These are phyloP conservation scores for Rhinolophus sinicus DNA, from an alignment of 2,113 vertebrate genomes.

Conservation along the genomic window DNA sequence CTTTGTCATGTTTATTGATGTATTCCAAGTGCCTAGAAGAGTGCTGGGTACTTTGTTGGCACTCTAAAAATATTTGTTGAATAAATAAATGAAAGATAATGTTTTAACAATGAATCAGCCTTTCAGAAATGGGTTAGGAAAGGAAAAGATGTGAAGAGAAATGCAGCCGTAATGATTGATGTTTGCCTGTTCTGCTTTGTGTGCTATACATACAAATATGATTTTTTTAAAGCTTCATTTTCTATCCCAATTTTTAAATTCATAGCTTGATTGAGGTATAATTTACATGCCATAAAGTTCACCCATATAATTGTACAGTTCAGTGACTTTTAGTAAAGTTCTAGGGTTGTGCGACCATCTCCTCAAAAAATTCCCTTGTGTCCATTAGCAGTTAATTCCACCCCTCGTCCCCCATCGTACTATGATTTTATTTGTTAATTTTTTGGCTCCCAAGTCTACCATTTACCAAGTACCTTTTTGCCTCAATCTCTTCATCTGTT, in stretches of 20 bases:
- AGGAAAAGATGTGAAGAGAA: not conserved
- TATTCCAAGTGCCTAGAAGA: not conserved
- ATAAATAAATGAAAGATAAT: not conserved
- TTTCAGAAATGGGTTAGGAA: slow-evolving; percentile 18
- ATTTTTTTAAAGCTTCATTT: not conserved
- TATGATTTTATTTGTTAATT: not conserved
- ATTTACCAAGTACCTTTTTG: not conserved
- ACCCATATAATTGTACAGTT: not conserved
- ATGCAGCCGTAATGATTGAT: not conserved
- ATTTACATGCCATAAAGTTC: slow-evolving; percentile 31
- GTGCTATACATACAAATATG: not conserved
- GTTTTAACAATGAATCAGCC: not conserved
- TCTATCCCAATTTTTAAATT: not conserved
- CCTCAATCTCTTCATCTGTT: slow-evolving; percentile 27
- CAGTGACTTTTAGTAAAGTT: slow-evolving; percentile 30
- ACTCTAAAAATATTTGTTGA: not conserved
- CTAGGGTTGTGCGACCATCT: not conserved
- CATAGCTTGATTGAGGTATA: not conserved
- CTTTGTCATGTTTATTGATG: not conserved
- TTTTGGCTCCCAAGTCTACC: not conserved
- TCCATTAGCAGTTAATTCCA: not conserved
- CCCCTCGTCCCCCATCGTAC: not conserved
- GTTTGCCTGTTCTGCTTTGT: not conserved
- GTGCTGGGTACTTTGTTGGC: not conserved
- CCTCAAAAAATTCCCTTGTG: not conserved